Conservation (phyloP, 2,888 invertebrate genomes). For the Mythimna lalbum region DNA sequence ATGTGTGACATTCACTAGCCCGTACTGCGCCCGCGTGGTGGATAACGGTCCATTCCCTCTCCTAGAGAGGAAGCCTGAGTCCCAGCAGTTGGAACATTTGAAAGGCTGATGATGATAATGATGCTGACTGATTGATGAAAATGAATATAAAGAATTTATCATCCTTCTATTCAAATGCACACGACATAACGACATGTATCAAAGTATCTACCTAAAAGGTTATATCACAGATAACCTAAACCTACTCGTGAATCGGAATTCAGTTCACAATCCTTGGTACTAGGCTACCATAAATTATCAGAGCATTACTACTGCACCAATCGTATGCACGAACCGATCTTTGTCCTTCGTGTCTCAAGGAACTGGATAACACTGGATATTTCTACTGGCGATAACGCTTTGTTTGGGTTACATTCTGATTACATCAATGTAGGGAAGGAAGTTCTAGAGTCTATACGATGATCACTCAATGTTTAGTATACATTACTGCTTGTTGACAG, state of each 20-base stretch:
- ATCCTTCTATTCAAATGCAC: background rate
- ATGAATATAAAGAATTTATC: too few relatives aligned
- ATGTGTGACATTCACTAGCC: too few relatives aligned
- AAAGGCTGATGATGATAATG: too few relatives aligned
- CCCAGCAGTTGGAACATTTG: too few relatives aligned
- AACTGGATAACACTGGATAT: conserved; percentile 37
- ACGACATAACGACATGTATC: background rate
- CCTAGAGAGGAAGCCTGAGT: too few relatives aligned
- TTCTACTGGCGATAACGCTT: conserved; percentile 51
- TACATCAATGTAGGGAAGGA: conserved; percentile 21
- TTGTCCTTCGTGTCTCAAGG: conserved; percentile 47
- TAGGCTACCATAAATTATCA: conserved; percentile 32
- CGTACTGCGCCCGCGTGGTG: too few relatives aligned
- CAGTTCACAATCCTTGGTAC: conserved; percentile 33
- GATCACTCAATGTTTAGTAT: background rate
- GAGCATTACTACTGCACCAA: conserved; percentile 21
- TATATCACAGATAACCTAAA: conserved; percentile 17
- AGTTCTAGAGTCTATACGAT: conserved; percentile 9
- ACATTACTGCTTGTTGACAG: background rate
- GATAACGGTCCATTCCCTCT: too few relatives aligned
- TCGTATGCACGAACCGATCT: conserved; percentile 49
- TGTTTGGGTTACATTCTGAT: conserved; percentile 48
- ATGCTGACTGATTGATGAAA: too few relatives aligned
- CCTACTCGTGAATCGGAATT: conserved; percentile 16
- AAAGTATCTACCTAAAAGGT: conserved; percentile 12